phyloP scores from a whole-genome alignment of 2,888 invertebrate genomes.

The Cenopis cana region DNA sequence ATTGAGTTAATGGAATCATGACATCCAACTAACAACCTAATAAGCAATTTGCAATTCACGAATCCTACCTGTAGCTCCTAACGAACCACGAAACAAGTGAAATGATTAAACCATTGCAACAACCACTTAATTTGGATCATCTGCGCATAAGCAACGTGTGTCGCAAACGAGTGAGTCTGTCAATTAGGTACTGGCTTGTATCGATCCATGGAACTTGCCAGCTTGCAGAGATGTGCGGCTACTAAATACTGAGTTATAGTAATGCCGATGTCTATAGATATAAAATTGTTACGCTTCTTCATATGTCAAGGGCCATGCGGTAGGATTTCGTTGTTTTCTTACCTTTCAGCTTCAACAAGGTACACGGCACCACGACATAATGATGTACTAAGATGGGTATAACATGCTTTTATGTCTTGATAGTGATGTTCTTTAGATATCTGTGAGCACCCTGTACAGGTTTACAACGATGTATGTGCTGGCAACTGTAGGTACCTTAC shows the following conservation, averaged over 20 bases:
- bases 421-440: too few relatives aligned
- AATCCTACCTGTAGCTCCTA: conserved; percentile 13
- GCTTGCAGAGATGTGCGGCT: conserved; percentile 5
- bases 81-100: conserved; percentile 29
- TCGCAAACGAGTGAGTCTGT: conserved; percentile 61
- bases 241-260: background rate
- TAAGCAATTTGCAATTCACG: conserved; percentile 25
- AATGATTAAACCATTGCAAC: conserved; percentile 33
- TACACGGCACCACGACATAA: too few relatives aligned
- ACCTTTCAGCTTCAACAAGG: background rate
- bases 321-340: background rate
- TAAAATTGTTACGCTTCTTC: background rate
- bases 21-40: conserved; percentile 19
- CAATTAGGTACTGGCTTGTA: conserved; percentile 79
- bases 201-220: conserved; percentile 59
- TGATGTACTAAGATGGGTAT: too few relatives aligned
- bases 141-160: conserved; percentile 36
- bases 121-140: conserved; percentile 42
- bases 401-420: too few relatives aligned
- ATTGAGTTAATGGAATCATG: conserved; percentile 12
- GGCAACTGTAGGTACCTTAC: background rate
- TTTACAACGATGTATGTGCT: background rate
- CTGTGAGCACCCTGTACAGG: too few relatives aligned
- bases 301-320: background rate
- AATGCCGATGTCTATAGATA: background rate